Percentiles rank a stretch among this genome's conserved stretches.
phyloP scores from a whole-genome alignment of 92 coral and sea anemone genomes.

The Actinernus sp. region DNA sequence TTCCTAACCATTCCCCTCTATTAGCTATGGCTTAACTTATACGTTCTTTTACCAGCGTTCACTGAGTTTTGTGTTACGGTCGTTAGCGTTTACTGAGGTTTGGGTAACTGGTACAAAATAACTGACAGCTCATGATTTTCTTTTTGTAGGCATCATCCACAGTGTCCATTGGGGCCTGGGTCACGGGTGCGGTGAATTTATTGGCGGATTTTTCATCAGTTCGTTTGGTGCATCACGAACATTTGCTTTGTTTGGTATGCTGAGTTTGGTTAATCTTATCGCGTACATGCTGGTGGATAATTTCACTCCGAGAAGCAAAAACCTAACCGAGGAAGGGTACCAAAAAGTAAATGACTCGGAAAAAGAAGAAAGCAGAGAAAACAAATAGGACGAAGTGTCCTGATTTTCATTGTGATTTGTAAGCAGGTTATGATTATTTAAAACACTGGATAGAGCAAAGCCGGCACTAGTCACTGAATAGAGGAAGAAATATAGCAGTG shows the following conservation, averaged over 20 bases:
- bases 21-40: no score
- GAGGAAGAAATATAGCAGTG: no score
- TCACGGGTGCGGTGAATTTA: conserved; percentile 92
- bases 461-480: no score
- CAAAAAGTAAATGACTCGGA: conserved; percentile 37
- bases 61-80: background rate
- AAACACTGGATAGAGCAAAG: no score
- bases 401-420: no score
- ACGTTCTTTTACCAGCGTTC: no score
- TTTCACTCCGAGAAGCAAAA: conserved; percentile 22
- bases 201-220: conserved; percentile 87
- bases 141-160: conserved; percentile 74
- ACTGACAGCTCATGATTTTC: background rate
- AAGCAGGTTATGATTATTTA: no score
- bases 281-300: conserved; percentile 69
- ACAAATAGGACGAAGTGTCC: no score
- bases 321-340: conserved; percentile 26
- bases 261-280: conserved; percentile 63
- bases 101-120: no score
- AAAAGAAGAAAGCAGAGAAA: no score
- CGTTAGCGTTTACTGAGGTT: background rate
- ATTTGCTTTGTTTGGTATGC: conserved; percentile 77
- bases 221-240: conserved; percentile 80
- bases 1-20: no score
- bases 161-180: conserved; percentile 95